Base-by-base conservation (phyloP, 2,888 invertebrate species). In the Caenorhabditis zanzibari region DNA sequence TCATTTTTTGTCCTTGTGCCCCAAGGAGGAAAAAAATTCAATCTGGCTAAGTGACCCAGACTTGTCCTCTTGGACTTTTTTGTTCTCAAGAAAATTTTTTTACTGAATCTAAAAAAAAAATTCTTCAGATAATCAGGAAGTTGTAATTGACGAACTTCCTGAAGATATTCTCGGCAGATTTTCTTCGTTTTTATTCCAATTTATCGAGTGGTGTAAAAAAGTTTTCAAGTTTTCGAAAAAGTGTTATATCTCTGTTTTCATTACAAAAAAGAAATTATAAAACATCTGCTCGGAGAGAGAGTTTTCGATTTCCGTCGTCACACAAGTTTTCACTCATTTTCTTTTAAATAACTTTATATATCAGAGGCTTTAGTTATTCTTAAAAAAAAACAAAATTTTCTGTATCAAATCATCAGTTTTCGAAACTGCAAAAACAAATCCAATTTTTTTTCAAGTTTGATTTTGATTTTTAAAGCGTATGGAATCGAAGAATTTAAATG, bases 211-310 rank as follows among this genome's bases (percentile, higher is more conserved):
- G n/a, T 6, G 32, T 32, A 7, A 32, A 32, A 7, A 32, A 38
- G 38, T 38, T 38, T 38, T 26, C 61, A 16, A 26, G 28, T 56
- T 56, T 56, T 63, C 44, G 44, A 26, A 14, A 38, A 41, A 41
- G 24, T 41, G n/a, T n/a, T n/a, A n/a, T 24, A 14, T 41, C 26
- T 38, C 16, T 47, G 49, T 66, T 32, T 66, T n/a, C 66, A 66
- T 66, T 66, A 66, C 66, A 64, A 49, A 66, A 66, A 52, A 35
- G 0, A 58, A 49, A n/a, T 66, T 10, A 66, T 66, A 66, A 66
- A 66, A 66, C 66, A 66, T 66, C 66, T 66, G 66, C 44, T 28
- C 59, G 41, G 14, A n/a, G n/a, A n/a, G n/a, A n/a, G n/a, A 19
- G 26, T 28, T 9, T 41, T 44, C 44, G 44, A 28, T 26, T 16